Conservation (phyloP, 1,140 invertebrate species). For the Panagrolaimus sp. region DNA sequence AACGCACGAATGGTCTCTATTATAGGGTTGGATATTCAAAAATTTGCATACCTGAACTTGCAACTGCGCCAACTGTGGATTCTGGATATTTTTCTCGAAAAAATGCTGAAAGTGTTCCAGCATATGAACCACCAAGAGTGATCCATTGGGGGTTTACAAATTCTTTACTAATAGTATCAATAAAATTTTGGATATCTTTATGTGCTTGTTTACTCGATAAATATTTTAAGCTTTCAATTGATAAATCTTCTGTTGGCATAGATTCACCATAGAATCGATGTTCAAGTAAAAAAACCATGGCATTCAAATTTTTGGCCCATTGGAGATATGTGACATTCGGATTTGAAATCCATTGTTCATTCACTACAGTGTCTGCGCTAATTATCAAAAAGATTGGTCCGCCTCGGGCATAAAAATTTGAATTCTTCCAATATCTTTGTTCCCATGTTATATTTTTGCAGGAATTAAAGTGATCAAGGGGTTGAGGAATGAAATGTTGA, state of each 20-base stretch:
- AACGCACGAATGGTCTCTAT: no score
- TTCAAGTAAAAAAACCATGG: constrained; percentile 15
- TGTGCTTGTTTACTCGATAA: constrained; percentile 48
- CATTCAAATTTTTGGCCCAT: constrained; percentile 20
- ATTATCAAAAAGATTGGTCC: constrained; percentile 82
- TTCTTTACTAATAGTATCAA: constrained; percentile 37
- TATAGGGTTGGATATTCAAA: no score
- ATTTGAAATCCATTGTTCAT: constrained; percentile 7
- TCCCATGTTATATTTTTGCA: background rate
- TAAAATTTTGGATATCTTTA: constrained; percentile 44
- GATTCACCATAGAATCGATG: constrained; percentile 27
- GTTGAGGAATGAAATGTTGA: no score
- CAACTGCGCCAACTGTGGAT: constrained; percentile 73
- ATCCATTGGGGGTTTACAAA: constrained; percentile 69
- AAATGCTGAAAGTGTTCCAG: constrained; percentile 74
- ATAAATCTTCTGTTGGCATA: constrained; percentile 30
- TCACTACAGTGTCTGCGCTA: constrained; percentile 59
- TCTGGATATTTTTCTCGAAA: constrained; percentile 80
- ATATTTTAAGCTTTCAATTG: constrained; percentile 36
- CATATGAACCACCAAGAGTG: constrained; percentile 82
- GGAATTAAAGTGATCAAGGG: background rate
- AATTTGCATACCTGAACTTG: constrained; percentile 49
- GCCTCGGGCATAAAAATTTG: constrained; percentile 65
- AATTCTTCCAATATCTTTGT: constrained; percentile 73
- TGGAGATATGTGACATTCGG: background rate